Conservation (phyloP, 1,140 invertebrate species). For the Megalopta genalis region DNA sequence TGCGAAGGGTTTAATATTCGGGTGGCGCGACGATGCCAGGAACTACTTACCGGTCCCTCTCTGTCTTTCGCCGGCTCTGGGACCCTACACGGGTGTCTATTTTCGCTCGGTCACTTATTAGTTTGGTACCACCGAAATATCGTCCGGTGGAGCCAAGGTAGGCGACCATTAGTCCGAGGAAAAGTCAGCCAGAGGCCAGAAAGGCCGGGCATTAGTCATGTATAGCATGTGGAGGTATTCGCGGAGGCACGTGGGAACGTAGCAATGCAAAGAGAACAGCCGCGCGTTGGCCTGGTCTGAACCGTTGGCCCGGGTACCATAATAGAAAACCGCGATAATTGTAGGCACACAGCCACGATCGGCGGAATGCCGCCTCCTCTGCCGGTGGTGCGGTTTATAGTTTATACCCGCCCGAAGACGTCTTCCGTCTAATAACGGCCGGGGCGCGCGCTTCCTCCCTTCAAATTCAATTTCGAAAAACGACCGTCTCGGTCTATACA, state of each 20-base stretch:
- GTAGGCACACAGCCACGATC: constrained; percentile 53
- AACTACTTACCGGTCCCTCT: background rate
- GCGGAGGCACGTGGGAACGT: constrained; percentile 56
- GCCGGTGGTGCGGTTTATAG: constrained; percentile 26
- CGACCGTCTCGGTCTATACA: background rate
- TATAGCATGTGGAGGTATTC: constrained; percentile 51
- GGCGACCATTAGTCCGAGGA: constrained; percentile 51
- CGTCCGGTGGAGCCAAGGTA: constrained; percentile 46
- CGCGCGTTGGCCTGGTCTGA: constrained; percentile 48
- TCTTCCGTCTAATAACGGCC: background rate
- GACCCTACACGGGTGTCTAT: constrained; percentile 17
- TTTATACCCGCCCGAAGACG: constrained; percentile 28
- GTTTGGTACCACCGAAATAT: constrained; percentile 52
- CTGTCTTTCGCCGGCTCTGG: background rate
- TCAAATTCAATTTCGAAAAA: background rate
- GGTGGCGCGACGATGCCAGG: constrained; percentile 1
- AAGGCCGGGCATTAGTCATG: constrained; percentile 48
- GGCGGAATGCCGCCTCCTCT: constrained; percentile 43
- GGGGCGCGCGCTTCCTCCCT: background rate
- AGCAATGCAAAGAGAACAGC: constrained; percentile 54
- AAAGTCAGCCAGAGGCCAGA: constrained; percentile 47
- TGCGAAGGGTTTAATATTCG: constrained; percentile 36
- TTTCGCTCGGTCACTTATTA: constrained; percentile 48
- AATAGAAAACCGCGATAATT: constrained; percentile 59
- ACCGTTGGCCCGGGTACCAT: constrained; percentile 50